These are phyloP conservation scores for Sturnus vulgaris DNA, from an alignment of 2,113 vertebrate genomes.

Conservation along the genomic window DNA sequence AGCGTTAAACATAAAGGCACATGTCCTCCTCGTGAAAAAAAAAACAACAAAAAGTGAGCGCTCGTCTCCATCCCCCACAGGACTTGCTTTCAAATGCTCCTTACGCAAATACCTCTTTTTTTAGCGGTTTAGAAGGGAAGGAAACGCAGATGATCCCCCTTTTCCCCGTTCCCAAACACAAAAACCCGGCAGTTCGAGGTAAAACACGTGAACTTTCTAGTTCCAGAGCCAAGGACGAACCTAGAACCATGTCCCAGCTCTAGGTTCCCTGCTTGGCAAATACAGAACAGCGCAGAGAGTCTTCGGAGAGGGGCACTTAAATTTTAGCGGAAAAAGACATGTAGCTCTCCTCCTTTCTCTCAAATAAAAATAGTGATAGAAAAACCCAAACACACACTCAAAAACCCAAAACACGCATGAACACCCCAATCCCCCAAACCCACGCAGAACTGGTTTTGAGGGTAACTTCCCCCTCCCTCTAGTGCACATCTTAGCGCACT, in stretches of 20 bases:
- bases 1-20: fast-evolving
- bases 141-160: neutral
- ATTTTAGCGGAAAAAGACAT: fast-evolving
- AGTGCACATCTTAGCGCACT: too few relatives aligned
- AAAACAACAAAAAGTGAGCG: neutral
- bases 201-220: too few relatives aligned
- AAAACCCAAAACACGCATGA: neutral
- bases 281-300: neutral
- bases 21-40: fast-evolving
- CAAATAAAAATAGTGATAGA: neutral
- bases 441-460: neutral
- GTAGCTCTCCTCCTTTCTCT: neutral
- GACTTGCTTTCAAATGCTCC: neutral
- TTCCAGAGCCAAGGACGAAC: neutral
- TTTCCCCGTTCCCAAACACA: neutral
- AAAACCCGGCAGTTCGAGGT: too few relatives aligned
- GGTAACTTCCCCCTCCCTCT: fast-evolving
- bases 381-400: neutral
- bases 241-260: neutral
- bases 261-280: neutral
- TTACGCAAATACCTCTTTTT: fast-evolving
- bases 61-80: too few relatives aligned
- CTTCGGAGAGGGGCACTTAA: fast-evolving
- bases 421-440: neutral
- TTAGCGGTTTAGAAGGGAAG: neutral